Conservation (phyloP, 2,797 vertebrate genomes). For the Petrocephalus sullivani region DNA sequence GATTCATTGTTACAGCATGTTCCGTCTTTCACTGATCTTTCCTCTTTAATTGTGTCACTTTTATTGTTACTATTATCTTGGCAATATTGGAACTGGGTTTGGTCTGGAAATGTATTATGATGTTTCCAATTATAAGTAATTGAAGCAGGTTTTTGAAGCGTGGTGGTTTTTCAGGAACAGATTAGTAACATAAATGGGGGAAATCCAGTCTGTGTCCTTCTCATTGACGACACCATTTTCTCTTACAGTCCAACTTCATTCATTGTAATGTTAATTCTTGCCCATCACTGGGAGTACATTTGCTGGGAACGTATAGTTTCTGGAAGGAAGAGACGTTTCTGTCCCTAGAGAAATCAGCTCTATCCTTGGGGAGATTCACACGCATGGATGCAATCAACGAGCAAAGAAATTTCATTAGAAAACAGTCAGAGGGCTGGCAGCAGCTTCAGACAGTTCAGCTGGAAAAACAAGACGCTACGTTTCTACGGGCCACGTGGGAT, state of each 20-base stretch:
- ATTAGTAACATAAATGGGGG: not conserved
- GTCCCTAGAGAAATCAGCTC: constrained; percentile 26
- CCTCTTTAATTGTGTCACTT: not conserved
- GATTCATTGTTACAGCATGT: not conserved
- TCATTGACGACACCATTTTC: not conserved
- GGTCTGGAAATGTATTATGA: not conserved
- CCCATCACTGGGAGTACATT: not conserved
- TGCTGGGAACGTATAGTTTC: not conserved
- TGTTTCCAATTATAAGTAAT: not conserved
- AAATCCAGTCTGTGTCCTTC: not conserved
- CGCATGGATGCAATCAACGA: not conserved
- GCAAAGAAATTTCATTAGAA: constrained; percentile 40
- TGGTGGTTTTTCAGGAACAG: not conserved
- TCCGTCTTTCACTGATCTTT: not conserved
- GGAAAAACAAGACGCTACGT: constrained; percentile 48
- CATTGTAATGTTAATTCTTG: not conserved
- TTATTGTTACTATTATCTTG: not conserved
- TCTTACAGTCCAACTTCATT: not conserved
- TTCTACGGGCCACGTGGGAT: not conserved
- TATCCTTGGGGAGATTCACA: constrained; percentile 15
- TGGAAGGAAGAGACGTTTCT: not conserved
- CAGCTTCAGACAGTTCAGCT: constrained; percentile 48
- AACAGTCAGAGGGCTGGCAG: constrained; percentile 25
- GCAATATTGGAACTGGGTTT: not conserved
- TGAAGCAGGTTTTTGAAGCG: not conserved